Percentiles rank a stretch among this genome's conserved stretches.
phyloP scores from a whole-genome alignment of 1,140 invertebrate species.

The Drosophila busckii region DNA sequence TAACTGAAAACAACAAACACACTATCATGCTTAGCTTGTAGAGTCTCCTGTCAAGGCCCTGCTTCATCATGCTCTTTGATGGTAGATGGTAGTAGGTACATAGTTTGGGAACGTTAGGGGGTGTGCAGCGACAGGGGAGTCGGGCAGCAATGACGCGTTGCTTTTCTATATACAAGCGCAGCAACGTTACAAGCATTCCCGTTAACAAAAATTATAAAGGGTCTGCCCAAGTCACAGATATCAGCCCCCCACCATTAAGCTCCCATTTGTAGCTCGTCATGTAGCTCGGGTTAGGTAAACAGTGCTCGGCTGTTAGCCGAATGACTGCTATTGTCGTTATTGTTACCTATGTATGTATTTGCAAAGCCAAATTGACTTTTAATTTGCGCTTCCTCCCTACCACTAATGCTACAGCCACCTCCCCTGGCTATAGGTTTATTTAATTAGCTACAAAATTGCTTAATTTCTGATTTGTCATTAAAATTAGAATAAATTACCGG shows the following conservation, averaged over 20 bases:
- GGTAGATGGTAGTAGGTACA: conserved; percentile 14
- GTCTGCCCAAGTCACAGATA: too few species aligned
- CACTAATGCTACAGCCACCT: too few species aligned
- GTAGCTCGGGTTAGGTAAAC: neutral
- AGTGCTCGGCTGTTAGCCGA: conserved; percentile 3
- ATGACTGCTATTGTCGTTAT: conserved; percentile 5
- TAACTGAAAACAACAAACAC: conserved; percentile 36
- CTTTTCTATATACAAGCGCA: too few species aligned
- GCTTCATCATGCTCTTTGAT: conserved; percentile 38
- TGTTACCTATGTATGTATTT: conserved; percentile 22
- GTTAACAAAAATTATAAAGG: too few species aligned
- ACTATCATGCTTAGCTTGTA: conserved; percentile 61
- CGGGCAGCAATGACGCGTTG: conserved; percentile 22
- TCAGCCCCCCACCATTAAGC: conserved; percentile 28
- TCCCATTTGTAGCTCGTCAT: conserved; percentile 26
- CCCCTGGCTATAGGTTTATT: too few species aligned
- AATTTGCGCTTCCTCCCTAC: conserved; percentile 14
- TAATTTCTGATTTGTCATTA: too few species aligned
- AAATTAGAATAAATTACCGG: neutral
- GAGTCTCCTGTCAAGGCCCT: conserved; percentile 65
- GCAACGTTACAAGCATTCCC: conserved; percentile 38
- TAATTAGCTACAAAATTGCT: too few species aligned
- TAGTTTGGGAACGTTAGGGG: conserved; percentile 2
- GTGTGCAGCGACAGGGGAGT: neutral
- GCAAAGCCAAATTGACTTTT: conserved; percentile 35